These are phyloP conservation scores for Stenopsyche tienmushanensis DNA, from an alignment of 1,140 invertebrate species.

Conservation along the genomic window DNA sequence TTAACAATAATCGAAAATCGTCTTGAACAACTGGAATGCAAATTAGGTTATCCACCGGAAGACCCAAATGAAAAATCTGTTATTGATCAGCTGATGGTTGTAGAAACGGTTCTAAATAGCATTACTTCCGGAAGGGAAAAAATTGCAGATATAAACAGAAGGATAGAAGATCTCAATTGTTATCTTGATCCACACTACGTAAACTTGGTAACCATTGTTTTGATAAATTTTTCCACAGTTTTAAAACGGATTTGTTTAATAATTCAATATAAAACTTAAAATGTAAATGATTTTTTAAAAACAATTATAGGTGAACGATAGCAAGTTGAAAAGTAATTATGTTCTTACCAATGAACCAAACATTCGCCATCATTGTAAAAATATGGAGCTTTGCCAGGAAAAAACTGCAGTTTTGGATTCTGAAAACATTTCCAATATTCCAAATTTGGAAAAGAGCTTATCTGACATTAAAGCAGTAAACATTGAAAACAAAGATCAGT, in stretches of 20 bases:
- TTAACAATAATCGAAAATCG: conserved; percentile 53
- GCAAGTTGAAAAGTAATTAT: conserved; percentile 49
- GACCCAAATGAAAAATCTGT: conserved; percentile 51
- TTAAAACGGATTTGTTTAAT: not conserved
- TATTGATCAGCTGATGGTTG: conserved; percentile 48
- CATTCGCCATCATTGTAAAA: conserved; percentile 51
- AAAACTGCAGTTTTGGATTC: conserved; percentile 32
- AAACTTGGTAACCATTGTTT: conserved; percentile 51
- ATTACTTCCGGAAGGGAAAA: conserved; percentile 52
- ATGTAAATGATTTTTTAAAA: too few relatives aligned
- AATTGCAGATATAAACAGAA: conserved; percentile 47
- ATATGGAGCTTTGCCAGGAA: conserved; percentile 54
- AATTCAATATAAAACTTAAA: not conserved
- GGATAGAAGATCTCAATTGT: conserved; percentile 53
- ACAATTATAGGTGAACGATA: conserved; percentile 53
- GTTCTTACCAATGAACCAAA: conserved; percentile 50
- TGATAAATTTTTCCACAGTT: not conserved
- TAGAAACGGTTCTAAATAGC: conserved; percentile 48
- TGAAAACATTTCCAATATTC: conserved; percentile 33
- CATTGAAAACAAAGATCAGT: conserved; percentile 38
- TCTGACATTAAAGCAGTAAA: conserved; percentile 32
- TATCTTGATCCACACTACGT: conserved; percentile 54
- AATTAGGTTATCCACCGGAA: conserved; percentile 49
- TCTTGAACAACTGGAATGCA: conserved; percentile 55
- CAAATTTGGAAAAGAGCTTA: conserved; percentile 24